Conservation (phyloP, 1,140 invertebrate genomes). For the Euura saliciscinereae region DNA sequence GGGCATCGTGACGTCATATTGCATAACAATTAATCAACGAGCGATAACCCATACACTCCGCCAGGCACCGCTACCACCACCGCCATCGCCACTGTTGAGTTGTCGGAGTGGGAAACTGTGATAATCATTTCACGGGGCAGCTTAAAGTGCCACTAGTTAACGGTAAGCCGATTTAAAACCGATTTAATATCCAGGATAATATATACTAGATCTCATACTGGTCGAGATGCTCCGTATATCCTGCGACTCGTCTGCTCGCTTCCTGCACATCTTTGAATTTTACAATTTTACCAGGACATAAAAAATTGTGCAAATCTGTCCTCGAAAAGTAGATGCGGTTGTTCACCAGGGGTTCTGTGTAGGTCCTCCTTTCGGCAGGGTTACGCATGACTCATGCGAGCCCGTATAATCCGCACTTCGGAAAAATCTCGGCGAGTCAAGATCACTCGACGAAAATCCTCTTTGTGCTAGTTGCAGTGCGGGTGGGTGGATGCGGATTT, state of each 20-base stretch:
- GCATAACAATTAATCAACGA: constrained; percentile 63
- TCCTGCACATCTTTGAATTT: too few species aligned
- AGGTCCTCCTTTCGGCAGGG: too few species aligned
- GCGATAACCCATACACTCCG: constrained; percentile 55
- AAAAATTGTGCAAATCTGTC: too few species aligned
- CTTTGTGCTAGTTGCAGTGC: not conserved
- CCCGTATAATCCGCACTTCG: not conserved
- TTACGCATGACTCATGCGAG: not conserved
- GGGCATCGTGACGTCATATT: constrained; percentile 52
- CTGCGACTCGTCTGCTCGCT: too few species aligned
- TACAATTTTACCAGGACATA: too few species aligned
- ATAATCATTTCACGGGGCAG: constrained; percentile 62
- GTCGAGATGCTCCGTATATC: not conserved
- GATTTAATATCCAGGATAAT: constrained; percentile 59
- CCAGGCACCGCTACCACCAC: constrained; percentile 9
- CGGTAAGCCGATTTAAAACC: constrained; percentile 63
- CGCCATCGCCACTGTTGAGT: constrained; percentile 20
- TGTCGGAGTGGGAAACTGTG: constrained; percentile 56
- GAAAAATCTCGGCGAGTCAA: constrained; percentile 2
- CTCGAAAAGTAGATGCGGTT: too few species aligned
- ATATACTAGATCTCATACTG: not conserved
- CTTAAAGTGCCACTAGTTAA: constrained; percentile 64
- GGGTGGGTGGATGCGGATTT: too few species aligned
- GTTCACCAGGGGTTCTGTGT: too few species aligned
- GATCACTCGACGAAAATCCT: constrained; percentile 13